Conservation (phyloP, 1,140 invertebrate genomes). For the Temnothorax longispinosus region DNA sequence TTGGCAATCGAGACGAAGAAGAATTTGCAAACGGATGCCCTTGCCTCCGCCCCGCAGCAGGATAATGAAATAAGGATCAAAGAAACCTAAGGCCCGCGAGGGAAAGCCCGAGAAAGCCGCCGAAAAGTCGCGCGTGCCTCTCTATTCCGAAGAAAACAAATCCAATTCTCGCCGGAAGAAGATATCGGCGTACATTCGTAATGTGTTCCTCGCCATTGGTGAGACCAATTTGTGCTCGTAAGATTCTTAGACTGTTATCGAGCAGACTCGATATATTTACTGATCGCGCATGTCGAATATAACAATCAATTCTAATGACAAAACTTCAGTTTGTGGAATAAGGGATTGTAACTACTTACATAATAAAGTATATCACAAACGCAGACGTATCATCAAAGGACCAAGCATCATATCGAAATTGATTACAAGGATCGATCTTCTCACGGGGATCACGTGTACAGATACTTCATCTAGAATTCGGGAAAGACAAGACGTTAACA, state of each 20-base stretch:
- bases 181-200: slow-evolving; percentile 34
- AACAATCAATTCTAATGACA: neutral
- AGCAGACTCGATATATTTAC: neutral
- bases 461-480: neutral
- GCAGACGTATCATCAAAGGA: slow-evolving; percentile 49
- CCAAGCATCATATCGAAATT: slow-evolving; percentile 47
- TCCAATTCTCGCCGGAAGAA: slow-evolving; percentile 70
- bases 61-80: slow-evolving; percentile 86
- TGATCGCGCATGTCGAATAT: neutral
- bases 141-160: slow-evolving; percentile 66
- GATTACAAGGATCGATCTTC: neutral
- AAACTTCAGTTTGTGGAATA: neutral
- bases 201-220: slow-evolving; percentile 34
- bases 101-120: slow-evolving; percentile 25
- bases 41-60: slow-evolving; percentile 63
- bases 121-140: slow-evolving; percentile 49
- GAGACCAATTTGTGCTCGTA: slow-evolving; percentile 9
- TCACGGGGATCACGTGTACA: neutral
- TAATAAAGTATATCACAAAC: slow-evolving; percentile 37
- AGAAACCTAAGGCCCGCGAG: slow-evolving; percentile 69
- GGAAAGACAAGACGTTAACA: slow-evolving; percentile 9
- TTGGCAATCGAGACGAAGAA: slow-evolving; percentile 80
- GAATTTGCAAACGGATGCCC: slow-evolving; percentile 83
- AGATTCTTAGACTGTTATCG: neutral
- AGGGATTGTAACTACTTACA: neutral